Conservation (phyloP, 1,140 invertebrate genomes). For the Aphelinus atriplicis region DNA sequence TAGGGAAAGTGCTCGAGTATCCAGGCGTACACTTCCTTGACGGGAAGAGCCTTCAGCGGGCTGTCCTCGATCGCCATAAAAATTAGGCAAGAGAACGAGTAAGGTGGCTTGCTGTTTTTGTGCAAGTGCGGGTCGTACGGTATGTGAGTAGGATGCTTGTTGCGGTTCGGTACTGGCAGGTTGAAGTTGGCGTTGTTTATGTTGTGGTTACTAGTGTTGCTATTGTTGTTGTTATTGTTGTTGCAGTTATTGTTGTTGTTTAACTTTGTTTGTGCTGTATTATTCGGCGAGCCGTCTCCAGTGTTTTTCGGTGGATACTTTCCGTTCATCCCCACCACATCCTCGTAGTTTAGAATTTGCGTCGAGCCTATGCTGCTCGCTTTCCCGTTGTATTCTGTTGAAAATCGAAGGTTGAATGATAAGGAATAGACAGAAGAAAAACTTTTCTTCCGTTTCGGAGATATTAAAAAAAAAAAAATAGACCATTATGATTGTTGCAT, state of each 20-base stretch:
- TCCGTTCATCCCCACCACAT: conserved; percentile 18
- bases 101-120: conserved; percentile 89
- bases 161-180: conserved; percentile 63
- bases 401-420: background rate
- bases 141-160: conserved; percentile 78
- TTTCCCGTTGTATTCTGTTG: conserved; percentile 55
- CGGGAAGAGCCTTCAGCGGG: conserved; percentile 85
- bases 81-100: conserved; percentile 94
- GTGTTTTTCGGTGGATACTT: conserved; percentile 43
- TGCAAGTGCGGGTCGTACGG: conserved; percentile 82
- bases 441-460: background rate
- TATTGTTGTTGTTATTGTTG: conserved; percentile 23
- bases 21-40: conserved; percentile 98
- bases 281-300: conserved; percentile 51
- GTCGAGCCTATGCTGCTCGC: conserved; percentile 16
- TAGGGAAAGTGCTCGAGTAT: conserved; percentile 97
- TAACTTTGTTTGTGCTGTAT: conserved; percentile 42
- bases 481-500: no score
- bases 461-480: conserved; percentile 9
- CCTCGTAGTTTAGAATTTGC: conserved; percentile 29
- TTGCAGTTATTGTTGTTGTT: conserved; percentile 27
- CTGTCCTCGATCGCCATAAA: conserved; percentile 98
- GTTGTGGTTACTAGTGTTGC: conserved; percentile 42
- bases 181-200: conserved; percentile 63
- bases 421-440: no score